A percentile compares a stretch with the other conserved stretches of the same genome.
Evolutionary conservation across 2,113 vertebrate genomes (phyloP).

Genomic region (Oreochromis tanganicae): DNA sequence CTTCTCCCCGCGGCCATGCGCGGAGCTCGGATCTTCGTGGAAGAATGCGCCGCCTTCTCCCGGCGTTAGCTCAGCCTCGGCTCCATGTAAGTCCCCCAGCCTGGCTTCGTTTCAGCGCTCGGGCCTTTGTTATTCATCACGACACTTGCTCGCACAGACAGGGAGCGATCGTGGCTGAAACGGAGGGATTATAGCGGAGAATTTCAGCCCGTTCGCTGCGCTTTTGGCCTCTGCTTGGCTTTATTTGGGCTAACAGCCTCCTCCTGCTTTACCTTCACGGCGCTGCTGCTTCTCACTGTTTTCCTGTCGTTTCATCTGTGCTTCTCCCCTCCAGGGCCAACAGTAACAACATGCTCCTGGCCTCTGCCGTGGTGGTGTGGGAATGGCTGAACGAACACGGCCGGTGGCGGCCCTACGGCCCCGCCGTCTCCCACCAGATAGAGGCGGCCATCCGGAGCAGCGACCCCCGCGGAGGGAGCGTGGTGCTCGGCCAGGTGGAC

Average conservation of each 20-base stretch:
- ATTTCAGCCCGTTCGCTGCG: not conserved
- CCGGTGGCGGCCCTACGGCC: slow-evolving; percentile 88
- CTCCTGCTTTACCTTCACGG: not conserved
- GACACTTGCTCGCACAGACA: not conserved
- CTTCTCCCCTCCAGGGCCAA: slow-evolving; percentile 40
- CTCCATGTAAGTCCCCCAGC: slow-evolving; percentile 55
- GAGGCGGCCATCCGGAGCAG: slow-evolving; percentile 82
- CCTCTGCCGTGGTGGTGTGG: slow-evolving; percentile 88
- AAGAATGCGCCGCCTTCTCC: slow-evolving; percentile 37
- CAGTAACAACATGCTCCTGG: slow-evolving; percentile 77
- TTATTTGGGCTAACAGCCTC: not conserved
- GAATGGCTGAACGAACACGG: slow-evolving; percentile 93
- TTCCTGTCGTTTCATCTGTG: not conserved
- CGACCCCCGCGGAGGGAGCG: slow-evolving; percentile 83
- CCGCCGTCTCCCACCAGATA: slow-evolving; percentile 86
- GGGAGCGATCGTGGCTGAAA: not conserved
- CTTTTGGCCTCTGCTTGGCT: not conserved
- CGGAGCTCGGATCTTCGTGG: slow-evolving; percentile 14
- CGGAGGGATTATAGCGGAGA: not conserved
- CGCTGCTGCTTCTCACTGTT: not conserved
- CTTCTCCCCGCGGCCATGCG: slow-evolving; percentile 16
- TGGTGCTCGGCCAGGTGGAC: slow-evolving; percentile 88
- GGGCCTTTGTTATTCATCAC: not conserved
- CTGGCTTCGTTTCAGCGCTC: not conserved
- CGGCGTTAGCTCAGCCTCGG: slow-evolving; percentile 39